Conservation (phyloP, 2,113 vertebrate genomes). For the Ptyas mucosa region DNA sequence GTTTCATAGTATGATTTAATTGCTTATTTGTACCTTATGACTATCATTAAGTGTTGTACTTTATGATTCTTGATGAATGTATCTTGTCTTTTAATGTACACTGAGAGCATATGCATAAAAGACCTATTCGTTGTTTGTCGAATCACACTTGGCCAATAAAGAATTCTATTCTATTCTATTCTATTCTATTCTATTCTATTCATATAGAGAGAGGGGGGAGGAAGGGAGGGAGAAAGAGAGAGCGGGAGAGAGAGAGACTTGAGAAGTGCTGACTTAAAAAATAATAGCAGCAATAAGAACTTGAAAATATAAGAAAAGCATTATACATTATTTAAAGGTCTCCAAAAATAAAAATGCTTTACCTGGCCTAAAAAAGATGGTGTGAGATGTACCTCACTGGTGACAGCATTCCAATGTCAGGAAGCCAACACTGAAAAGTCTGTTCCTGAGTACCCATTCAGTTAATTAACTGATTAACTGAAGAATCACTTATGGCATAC, state of each 20-base stretch:
- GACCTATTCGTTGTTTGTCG: too few species aligned
- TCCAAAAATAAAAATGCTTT: neutral
- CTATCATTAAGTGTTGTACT: too few species aligned
- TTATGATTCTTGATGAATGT: too few species aligned
- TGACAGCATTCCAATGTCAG: neutral
- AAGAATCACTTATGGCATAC: neutral
- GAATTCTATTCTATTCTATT: too few species aligned
- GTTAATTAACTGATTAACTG: neutral
- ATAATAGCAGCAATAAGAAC: neutral
- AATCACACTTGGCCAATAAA: too few species aligned
- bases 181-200: too few species aligned
- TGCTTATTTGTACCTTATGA: too few species aligned
- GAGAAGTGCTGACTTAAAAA: neutral
- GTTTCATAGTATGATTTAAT: too few species aligned
- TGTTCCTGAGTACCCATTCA: neutral
- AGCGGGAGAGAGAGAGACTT: neutral
- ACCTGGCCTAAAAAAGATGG: neutral
- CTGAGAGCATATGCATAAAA: too few species aligned
- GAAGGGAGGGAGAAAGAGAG: too few species aligned
- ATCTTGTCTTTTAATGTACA: too few species aligned
- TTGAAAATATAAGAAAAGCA: neutral
- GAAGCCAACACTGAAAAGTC: neutral
- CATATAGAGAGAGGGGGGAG: too few species aligned
- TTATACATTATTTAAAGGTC: neutral
- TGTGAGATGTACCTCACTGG: neutral